Evolutionary conservation across 2,888 invertebrate genomes (phyloP), one percentile per base, ranked within the genome.

Genomic region (Torymus auratus): DNA sequence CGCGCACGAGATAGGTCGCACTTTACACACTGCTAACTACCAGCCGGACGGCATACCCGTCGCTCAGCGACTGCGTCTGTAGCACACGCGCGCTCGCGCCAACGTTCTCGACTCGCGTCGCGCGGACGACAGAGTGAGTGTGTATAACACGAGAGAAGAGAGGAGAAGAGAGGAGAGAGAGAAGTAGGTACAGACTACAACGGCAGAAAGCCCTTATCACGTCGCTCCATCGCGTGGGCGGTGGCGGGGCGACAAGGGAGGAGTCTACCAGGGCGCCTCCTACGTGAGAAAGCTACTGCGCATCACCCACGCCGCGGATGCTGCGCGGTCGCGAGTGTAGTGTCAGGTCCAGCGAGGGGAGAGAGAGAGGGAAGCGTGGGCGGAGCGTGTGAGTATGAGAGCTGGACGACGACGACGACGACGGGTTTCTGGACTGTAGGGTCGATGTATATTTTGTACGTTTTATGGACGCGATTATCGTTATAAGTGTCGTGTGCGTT

Each of bases 81-180:
- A 5, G 28, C 28, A 28, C 28, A 28, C 28, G 76, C 80, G 88
- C 83, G 84, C 88, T 88, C 88, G 86, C 87, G 85, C 84, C 83
- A 85, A 28, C 85, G 87, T 89, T 87, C 83, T 85, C 89, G 87
- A 88, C 86, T 87, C 84, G 82, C 20, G 1, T 11, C 20, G 68
- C 28, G 41, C 53, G 4, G 58, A 12, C 5, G 56, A 23, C 17
- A 15, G 20, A 41, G 17, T 0, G 61, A 55, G 53, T 60, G 41
- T 17, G 5, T 15, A 23, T 11, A n/a, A 7, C 13, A 41, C 14
- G 72, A 68, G 64, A 77, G 74, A 72, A 50, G 78, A 28, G 58
- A 23, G 28, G 28, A 28, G 56, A 13, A 53, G 53, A 1, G 2
- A n/a, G 13, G 17, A 58, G 10, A 15, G 15, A 15, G n/a, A 15